phyloP scores from a whole-genome alignment of 2,113 vertebrate species.

The Patagioenas fasciata region DNA sequence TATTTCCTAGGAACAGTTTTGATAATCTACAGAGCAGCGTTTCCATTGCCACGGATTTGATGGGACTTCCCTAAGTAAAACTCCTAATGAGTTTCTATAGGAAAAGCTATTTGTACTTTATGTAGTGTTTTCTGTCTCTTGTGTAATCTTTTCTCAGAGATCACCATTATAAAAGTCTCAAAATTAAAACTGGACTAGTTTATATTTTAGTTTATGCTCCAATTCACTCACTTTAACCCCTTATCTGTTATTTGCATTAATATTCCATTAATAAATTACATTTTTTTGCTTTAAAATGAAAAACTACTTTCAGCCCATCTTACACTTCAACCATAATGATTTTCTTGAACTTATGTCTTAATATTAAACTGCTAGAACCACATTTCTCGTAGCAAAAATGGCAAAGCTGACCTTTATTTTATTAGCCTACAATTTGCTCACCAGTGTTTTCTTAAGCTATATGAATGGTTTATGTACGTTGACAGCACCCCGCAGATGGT shows the following conservation, averaged over 20 bases:
- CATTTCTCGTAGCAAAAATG: conserved; percentile 70
- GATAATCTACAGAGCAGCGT: background rate
- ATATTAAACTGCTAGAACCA: conserved; percentile 75
- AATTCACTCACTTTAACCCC: conserved; percentile 18
- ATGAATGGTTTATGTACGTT: conserved; percentile 69
- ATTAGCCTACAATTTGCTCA: conserved; percentile 86
- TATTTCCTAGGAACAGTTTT: background rate
- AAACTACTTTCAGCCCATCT: conserved; percentile 39
- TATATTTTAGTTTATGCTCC: background rate
- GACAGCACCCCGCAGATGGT: conserved; percentile 80
- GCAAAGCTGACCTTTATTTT: conserved; percentile 78
- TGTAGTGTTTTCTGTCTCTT: background rate
- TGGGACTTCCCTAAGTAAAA: background rate
- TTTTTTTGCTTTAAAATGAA: background rate
- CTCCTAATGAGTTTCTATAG: background rate
- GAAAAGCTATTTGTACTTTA: background rate
- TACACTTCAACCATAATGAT: background rate
- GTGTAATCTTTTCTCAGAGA: background rate
- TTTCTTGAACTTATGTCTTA: conserved; percentile 34
- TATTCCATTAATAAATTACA: background rate
- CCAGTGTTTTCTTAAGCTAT: conserved; percentile 71
- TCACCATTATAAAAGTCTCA: background rate
- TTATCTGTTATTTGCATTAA: background rate
- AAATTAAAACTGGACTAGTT: background rate
- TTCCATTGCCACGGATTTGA: accelerated